Conservation (phyloP, 1,140 invertebrate species). For the Caenorhabditis briggsae region DNA sequence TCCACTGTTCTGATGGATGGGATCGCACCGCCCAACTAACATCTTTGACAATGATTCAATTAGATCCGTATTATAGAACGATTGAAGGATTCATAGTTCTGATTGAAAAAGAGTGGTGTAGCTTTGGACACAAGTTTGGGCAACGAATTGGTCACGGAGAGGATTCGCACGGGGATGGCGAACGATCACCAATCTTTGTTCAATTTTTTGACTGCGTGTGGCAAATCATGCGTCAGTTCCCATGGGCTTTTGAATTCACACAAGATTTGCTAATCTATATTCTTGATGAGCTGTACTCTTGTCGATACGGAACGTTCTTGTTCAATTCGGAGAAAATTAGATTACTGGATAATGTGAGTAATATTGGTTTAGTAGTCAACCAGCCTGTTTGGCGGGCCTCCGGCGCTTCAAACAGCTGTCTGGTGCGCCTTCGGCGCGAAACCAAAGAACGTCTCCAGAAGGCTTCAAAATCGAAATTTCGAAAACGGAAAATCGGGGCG, state of each 20-base stretch:
- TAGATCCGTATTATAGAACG: slow-evolving; percentile 94
- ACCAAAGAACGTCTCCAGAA: too few species aligned
- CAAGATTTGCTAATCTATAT: slow-evolving; percentile 95
- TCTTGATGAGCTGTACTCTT: slow-evolving; percentile 95
- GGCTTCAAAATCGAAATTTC: too few species aligned
- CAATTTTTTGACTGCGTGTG: slow-evolving; percentile 99
- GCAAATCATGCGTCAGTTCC: slow-evolving; percentile 90
- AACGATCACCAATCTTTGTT: slow-evolving; percentile 96
- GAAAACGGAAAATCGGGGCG: too few species aligned
- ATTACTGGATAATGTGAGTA: slow-evolving; percentile 79
- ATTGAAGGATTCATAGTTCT: slow-evolving; percentile 94
- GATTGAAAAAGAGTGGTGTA: slow-evolving; percentile 99
- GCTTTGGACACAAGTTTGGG: slow-evolving; percentile 97
- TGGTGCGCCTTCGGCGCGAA: too few species aligned
- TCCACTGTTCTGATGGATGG: slow-evolving; percentile 99
- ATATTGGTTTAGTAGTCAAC: neutral
- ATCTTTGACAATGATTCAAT: slow-evolving; percentile 89
- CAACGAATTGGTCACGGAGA: slow-evolving; percentile 86
- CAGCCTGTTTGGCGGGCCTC: too few species aligned
- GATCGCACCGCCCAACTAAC: slow-evolving; percentile 95
- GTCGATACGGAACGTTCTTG: slow-evolving; percentile 97
- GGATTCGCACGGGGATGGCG: slow-evolving; percentile 94
- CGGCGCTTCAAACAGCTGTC: too few species aligned
- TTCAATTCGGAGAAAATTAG: slow-evolving; percentile 84
- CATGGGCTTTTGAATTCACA: slow-evolving; percentile 98